Evolutionary conservation across 2,797 vertebrate species (phyloP).

Genomic region (Micrastur ruficollis): DNA sequence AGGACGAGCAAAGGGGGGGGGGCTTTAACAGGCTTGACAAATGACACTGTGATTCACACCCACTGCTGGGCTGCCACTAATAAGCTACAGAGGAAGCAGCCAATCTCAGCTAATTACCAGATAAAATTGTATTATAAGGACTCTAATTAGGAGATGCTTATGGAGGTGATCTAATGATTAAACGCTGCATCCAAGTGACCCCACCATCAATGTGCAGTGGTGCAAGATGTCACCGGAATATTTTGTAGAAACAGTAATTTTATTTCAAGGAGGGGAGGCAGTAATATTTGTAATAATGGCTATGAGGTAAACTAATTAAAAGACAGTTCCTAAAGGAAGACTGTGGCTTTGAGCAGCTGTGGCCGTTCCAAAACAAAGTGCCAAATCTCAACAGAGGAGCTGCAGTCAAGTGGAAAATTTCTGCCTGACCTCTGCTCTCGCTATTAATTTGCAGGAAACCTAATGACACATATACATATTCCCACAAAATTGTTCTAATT

Average conservation of each 20-base stretch:
- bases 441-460: conserved; percentile 97
- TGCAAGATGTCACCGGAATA: conserved; percentile 80
- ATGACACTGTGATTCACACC: conserved; percentile 86
- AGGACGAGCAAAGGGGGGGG: conserved; percentile 66
- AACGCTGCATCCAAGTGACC: conserved; percentile 89
- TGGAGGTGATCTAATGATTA: conserved; percentile 94
- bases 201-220: conserved; percentile 82
- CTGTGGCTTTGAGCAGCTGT: conserved; percentile 84
- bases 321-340: conserved; percentile 86
- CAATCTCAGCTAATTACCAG: conserved; percentile 97
- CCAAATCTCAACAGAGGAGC: conserved; percentile 85
- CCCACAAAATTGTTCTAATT: conserved; percentile 98
- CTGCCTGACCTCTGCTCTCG: conserved; percentile 88
- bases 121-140: conserved; percentile 92
- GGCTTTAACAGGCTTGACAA: conserved; percentile 81
- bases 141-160: conserved; percentile 94
- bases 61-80: conserved; percentile 88
- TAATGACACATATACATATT: conserved; percentile 99
- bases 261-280: conserved; percentile 78
- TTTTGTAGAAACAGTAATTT: conserved; percentile 81
- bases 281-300: conserved; percentile 92
- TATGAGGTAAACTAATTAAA: conserved; percentile 98
- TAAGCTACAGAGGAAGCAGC: conserved; percentile 90
- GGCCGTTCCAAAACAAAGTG: conserved; percentile 82
- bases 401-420: conserved; percentile 93